A percentile compares a stretch with the other conserved stretches of the same genome.
Evolutionary conservation across 1,140 invertebrate species (phyloP).

Genomic region (Vollenhovia emeryi): DNA sequence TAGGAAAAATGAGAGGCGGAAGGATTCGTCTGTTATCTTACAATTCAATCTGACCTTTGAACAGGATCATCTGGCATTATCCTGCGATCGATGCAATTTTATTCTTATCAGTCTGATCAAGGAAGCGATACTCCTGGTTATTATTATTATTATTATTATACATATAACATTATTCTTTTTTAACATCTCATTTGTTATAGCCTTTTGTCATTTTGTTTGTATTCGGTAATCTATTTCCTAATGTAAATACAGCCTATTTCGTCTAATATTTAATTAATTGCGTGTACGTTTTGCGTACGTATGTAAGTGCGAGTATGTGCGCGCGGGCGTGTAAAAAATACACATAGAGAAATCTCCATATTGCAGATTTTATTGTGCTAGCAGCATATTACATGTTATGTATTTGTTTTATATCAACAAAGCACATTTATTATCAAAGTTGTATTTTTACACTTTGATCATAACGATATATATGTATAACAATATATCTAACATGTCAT

Average conservation of each 20-base stretch:
- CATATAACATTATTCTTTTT: neutral
- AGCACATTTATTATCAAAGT: slow-evolving; percentile 15
- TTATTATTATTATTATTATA: neutral
- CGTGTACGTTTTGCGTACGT: neutral
- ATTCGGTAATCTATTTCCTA: slow-evolving; percentile 10
- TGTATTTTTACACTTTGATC: slow-evolving; percentile 36
- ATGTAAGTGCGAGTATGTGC: neutral
- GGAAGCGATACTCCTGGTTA: neutral
- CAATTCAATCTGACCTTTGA: slow-evolving; percentile 51
- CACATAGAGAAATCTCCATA: slow-evolving; percentile 10
- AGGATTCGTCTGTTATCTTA: slow-evolving; percentile 44
- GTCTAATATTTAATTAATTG: slow-evolving; percentile 43
- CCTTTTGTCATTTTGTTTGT: slow-evolving; percentile 37
- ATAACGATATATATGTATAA: neutral
- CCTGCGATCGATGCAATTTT: slow-evolving; percentile 14
- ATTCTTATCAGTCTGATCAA: slow-evolving; percentile 21
- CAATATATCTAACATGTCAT: neutral
- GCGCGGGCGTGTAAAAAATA: neutral
- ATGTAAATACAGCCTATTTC: slow-evolving; percentile 44
- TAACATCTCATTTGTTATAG: slow-evolving; percentile 35
- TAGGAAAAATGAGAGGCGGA: slow-evolving; percentile 29
- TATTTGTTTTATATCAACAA: slow-evolving; percentile 42
- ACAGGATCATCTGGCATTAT: slow-evolving; percentile 40
- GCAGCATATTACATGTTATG: slow-evolving; percentile 31
- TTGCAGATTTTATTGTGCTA: slow-evolving; percentile 41